phyloP scores from a whole-genome alignment of 2,113 vertebrate genomes.

The Eubucco bourcierii region DNA sequence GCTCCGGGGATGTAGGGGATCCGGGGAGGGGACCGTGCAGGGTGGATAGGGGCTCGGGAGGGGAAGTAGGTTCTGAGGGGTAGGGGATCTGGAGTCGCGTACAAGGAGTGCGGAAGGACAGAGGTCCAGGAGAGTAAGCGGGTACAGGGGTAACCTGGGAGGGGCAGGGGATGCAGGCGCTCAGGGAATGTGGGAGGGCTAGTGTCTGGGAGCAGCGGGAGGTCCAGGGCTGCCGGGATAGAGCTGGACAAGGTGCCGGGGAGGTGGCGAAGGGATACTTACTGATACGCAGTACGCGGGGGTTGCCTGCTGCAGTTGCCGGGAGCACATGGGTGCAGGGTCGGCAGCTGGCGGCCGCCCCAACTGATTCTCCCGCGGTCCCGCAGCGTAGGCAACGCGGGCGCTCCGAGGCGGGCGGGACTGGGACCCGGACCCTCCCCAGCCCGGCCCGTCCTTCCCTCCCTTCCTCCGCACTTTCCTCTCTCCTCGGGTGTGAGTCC shows the following conservation, averaged over 20 bases:
- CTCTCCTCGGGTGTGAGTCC: neutral
- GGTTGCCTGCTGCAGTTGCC: neutral
- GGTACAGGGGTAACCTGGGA: neutral
- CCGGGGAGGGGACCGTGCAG: neutral
- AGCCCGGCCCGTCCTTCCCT: neutral
- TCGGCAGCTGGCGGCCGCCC: neutral
- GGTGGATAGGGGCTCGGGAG: neutral
- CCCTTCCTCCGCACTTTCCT: neutral
- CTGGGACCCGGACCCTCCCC: neutral
- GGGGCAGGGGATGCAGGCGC: neutral
- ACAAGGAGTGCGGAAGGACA: neutral
- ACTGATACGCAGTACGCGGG: neutral
- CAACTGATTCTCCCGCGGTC: neutral
- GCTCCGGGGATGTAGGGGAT: neutral
- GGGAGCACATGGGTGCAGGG: slow-evolving; percentile 19
- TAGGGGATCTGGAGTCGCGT: neutral
- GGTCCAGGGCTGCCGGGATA: neutral
- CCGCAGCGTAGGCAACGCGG: neutral
- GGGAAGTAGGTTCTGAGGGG: neutral
- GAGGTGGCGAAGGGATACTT: neutral
- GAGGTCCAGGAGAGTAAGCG: neutral
- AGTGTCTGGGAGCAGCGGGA: neutral
- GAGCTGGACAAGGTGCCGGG: neutral
- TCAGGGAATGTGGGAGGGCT: neutral
- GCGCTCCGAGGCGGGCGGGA: slow-evolving; percentile 16